These are phyloP conservation scores for Malurus melanocephalus DNA, from an alignment of 2,113 vertebrate species.

Conservation along the genomic window DNA sequence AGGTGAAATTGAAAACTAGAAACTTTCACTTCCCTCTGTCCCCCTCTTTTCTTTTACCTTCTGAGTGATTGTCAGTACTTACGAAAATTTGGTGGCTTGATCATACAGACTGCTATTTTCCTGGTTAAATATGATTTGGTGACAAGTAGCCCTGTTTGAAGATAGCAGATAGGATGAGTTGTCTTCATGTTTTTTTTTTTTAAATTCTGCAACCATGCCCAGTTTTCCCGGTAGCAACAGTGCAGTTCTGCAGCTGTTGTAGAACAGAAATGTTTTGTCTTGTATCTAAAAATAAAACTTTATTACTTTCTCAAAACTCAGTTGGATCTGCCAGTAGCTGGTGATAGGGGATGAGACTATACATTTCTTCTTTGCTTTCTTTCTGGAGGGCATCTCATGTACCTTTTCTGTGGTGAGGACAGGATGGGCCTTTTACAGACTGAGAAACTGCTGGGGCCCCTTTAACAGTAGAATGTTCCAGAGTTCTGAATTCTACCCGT, in stretches of 20 bases:
- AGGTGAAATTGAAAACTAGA: constrained; percentile 11
- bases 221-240: background rate
- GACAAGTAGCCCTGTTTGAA: background rate
- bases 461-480: background rate
- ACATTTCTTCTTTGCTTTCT: background rate
- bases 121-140: background rate
- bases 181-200: background rate
- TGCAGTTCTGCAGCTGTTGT: background rate
- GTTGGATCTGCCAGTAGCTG: background rate
- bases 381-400: background rate
- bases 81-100: background rate
- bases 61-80: background rate
- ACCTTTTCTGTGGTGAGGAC: background rate
- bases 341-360: background rate
- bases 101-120: background rate
- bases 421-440: background rate
- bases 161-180: background rate
- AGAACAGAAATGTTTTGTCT: background rate
- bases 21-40: background rate
- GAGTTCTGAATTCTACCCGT: background rate
- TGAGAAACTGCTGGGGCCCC: background rate
- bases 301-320: background rate
- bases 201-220: background rate
- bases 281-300: background rate
- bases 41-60: background rate